A percentile compares a stretch with the other conserved stretches of the same genome.
Evolutionary conservation across 2,888 invertebrate species (phyloP).

Genomic region (Punctoribates punctum): DNA sequence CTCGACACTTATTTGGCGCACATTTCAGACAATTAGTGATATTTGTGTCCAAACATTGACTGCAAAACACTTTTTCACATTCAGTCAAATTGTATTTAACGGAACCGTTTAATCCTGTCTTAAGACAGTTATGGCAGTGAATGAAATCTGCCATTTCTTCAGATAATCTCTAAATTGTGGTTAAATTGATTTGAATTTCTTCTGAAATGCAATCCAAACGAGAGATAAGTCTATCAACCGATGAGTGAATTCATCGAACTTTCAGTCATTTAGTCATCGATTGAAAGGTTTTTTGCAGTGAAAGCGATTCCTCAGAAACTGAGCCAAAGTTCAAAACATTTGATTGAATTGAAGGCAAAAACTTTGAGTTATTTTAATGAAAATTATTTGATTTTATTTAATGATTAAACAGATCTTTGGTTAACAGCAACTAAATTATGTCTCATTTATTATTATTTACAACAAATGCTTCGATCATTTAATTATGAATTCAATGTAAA

Average conservation of each 20-base stretch:
- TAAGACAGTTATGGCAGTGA: neutral
- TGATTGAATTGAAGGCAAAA: too few relatives aligned
- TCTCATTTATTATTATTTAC: neutral
- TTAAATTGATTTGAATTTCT: neutral
- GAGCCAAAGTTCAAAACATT: too few relatives aligned
- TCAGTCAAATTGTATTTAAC: neutral
- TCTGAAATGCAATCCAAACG: neutral
- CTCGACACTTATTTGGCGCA: neutral
- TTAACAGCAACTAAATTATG: neutral
- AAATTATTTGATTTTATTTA: too few relatives aligned
- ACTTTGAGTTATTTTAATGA: too few relatives aligned
- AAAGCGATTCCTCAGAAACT: neutral
- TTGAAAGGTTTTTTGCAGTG: too few relatives aligned
- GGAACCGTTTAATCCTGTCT: neutral
- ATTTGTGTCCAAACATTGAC: conserved; percentile 1
- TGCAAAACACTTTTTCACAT: neutral
- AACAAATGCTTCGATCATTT: neutral
- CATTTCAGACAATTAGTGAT: neutral
- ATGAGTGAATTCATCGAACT: neutral
- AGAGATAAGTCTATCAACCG: neutral
- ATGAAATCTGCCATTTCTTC: neutral
- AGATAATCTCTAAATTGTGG: too few relatives aligned
- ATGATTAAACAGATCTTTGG: neutral
- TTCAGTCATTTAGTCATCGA: neutral
- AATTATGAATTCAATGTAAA: neutral